A percentile compares a stretch with the other conserved stretches of the same genome.
phyloP scores from a whole-genome alignment of 1,140 invertebrate species.

The Brachionus paranguensis region DNA sequence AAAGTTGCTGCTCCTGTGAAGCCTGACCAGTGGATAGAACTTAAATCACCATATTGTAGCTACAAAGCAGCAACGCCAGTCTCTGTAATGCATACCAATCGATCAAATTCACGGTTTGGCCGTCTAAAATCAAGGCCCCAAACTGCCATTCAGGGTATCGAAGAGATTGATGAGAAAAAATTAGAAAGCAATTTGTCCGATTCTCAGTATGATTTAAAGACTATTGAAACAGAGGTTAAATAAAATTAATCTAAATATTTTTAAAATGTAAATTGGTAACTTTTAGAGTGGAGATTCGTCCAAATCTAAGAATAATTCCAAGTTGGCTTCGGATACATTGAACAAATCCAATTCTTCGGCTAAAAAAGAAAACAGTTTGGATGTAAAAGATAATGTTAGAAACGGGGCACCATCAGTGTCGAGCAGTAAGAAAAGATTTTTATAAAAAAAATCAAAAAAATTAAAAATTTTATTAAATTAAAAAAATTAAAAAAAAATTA shows the following conservation, averaged over 20 bases:
- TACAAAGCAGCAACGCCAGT: slow-evolving; percentile 52
- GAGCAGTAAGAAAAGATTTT: neutral
- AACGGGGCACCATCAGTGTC: neutral
- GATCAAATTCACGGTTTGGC: slow-evolving; percentile 14
- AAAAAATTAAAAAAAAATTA: neutral
- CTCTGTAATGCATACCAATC: slow-evolving; percentile 42
- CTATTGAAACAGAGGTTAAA: neutral
- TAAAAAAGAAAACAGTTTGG: slow-evolving; percentile 15
- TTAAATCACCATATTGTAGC: slow-evolving; percentile 52
- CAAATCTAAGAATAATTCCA: neutral
- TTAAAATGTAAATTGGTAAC: neutral
- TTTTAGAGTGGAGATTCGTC: neutral
- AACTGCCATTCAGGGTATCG: slow-evolving; percentile 44
- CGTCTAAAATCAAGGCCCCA: slow-evolving; percentile 45
- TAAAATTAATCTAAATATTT: neutral
- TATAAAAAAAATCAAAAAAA: neutral
- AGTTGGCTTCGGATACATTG: neutral
- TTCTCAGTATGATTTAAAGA: neutral
- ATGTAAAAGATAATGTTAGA: neutral
- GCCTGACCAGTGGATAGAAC: slow-evolving; percentile 52
- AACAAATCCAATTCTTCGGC: neutral
- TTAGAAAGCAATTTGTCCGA: slow-evolving; percentile 41
- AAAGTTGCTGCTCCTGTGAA: slow-evolving; percentile 40
- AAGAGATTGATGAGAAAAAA: slow-evolving; percentile 52
- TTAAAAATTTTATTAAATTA: too few relatives aligned